phyloP scores from a whole-genome alignment of 1,140 invertebrate genomes.

The Psilanteris sp. region DNA sequence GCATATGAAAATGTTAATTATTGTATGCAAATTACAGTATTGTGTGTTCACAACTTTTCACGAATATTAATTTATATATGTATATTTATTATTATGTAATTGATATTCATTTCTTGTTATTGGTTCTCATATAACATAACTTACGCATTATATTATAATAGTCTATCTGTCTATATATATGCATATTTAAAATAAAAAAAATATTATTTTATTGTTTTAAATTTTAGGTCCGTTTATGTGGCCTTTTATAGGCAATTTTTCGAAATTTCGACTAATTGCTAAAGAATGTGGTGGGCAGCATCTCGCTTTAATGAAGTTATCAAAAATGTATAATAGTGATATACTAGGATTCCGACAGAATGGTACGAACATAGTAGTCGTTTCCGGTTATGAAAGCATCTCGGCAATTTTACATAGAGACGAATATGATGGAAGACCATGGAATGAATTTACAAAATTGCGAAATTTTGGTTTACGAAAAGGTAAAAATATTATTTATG shows the following conservation, averaged over 20 bases:
- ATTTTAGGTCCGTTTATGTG: slow-evolving; percentile 85
- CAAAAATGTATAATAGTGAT: slow-evolving; percentile 82
- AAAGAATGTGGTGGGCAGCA: slow-evolving; percentile 83
- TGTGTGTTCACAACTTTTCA: too few species aligned
- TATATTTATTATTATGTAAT: too few species aligned
- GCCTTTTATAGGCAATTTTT: slow-evolving; percentile 84
- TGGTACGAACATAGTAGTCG: slow-evolving; percentile 82
- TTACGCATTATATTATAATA: too few species aligned
- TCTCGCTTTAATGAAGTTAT: slow-evolving; percentile 82
- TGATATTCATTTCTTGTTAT: too few species aligned
- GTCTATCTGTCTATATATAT: too few species aligned
- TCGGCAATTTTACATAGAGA: slow-evolving; percentile 83
- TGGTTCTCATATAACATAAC: too few species aligned
- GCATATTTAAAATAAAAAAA: too few species aligned
- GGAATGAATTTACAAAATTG: slow-evolving; percentile 86
- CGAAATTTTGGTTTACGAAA: slow-evolving; percentile 85
- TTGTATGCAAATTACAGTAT: too few species aligned
- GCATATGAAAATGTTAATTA: too few species aligned
- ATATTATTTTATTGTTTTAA: too few species aligned
- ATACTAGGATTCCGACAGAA: slow-evolving; percentile 86
- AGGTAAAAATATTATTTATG: too few species aligned
- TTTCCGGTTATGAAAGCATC: slow-evolving; percentile 82
- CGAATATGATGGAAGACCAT: slow-evolving; percentile 86
- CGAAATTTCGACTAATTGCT: slow-evolving; percentile 81
- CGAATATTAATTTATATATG: too few species aligned